phyloP scores from a whole-genome alignment of 2,888 invertebrate genomes.

The Callinectes sapidus region DNA sequence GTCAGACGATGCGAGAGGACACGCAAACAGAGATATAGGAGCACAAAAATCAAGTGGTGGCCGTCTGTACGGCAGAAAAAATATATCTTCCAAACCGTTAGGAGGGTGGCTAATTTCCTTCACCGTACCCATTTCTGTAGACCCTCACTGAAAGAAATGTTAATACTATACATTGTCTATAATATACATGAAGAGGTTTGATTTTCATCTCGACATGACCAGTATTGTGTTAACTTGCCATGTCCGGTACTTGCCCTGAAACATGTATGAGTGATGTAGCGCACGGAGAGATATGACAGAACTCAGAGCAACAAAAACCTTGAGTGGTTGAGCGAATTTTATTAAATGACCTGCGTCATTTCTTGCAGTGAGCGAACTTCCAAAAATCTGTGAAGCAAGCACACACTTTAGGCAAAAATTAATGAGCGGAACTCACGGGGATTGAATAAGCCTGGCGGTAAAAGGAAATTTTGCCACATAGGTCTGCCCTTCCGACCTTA shows the following conservation, averaged over 20 bases:
- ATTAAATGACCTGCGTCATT: background rate
- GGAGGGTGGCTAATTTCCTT: background rate
- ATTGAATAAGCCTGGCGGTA: background rate
- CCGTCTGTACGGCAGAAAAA: background rate
- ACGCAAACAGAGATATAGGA: background rate
- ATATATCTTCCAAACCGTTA: background rate
- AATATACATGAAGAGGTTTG: background rate
- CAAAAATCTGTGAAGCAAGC: background rate
- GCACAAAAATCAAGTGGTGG: background rate
- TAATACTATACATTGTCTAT: background rate
- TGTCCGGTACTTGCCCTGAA: background rate
- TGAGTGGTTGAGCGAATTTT: background rate
- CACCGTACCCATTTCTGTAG: background rate
- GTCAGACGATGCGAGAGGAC: background rate
- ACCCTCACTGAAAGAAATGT: background rate
- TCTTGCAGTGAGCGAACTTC: background rate
- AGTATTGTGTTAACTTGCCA: background rate
- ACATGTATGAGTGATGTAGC: background rate
- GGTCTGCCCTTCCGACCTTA: background rate
- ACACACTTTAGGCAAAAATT: background rate
- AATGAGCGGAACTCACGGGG: background rate
- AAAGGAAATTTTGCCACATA: background rate
- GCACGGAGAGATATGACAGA: background rate
- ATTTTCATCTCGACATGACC: background rate
- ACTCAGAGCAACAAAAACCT: background rate